Evolutionary conservation across 2,797 vertebrate species (phyloP).

Genomic region (Lagocephalus sceleratus): DNA sequence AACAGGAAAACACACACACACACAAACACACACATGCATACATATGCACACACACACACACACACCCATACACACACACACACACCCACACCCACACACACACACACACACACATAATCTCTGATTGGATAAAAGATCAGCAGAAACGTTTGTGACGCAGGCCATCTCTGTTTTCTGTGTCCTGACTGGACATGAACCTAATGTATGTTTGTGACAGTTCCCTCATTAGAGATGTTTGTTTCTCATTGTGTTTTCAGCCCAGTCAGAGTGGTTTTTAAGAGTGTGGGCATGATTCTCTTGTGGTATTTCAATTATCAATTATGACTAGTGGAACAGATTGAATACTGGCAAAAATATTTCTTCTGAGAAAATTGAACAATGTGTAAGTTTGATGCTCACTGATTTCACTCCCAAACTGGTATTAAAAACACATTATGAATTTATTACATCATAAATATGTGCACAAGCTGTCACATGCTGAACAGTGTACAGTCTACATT

Average conservation of each 20-base stretch:
- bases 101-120: constrained; percentile 16
- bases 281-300: constrained; percentile 54
- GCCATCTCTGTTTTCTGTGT: constrained; percentile 43
- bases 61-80: constrained; percentile 2
- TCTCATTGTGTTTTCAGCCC: constrained; percentile 18
- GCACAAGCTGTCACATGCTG: not conserved
- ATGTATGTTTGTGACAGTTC: constrained; percentile 49
- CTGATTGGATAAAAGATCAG: constrained; percentile 32
- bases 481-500: too few relatives aligned
- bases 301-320: constrained; percentile 52
- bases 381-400: too few relatives aligned
- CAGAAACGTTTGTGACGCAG: constrained; percentile 40
- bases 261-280: constrained; percentile 59
- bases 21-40: too few relatives aligned
- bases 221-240: constrained; percentile 18
- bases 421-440: too few relatives aligned
- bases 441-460: too few relatives aligned
- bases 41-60: too few relatives aligned
- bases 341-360: too few relatives aligned
- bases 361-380: too few relatives aligned
- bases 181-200: constrained; percentile 57
- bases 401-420: too few relatives aligned
- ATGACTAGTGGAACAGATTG: constrained; percentile 9
- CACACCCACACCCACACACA: constrained; percentile 3
- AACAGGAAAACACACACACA: constrained; percentile 4